A percentile compares a stretch with the other conserved stretches of the same genome.
These are phyloP conservation scores for Rhynchomys soricoides DNA, from an alignment of 2,113 vertebrate genomes.

Conservation along the genomic window DNA sequence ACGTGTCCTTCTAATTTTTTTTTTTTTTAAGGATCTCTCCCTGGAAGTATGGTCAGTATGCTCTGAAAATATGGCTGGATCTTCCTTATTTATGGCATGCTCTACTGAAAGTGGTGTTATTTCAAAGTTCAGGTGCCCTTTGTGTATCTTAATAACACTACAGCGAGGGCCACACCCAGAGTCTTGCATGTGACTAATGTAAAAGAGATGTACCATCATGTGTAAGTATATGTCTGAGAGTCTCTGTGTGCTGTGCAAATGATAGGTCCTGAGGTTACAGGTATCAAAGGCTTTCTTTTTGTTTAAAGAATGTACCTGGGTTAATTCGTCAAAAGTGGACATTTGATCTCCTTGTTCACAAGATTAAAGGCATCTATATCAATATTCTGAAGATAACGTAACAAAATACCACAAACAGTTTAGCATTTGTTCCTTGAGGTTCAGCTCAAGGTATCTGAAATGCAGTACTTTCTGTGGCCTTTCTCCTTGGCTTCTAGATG, in stretches of 20 bases:
- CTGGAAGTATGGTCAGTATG: neutral
- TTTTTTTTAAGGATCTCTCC: neutral
- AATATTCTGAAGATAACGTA: neutral
- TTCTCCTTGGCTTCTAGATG: neutral
- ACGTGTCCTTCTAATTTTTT: neutral
- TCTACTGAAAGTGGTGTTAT: neutral
- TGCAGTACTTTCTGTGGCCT: neutral
- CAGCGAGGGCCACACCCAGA: neutral
- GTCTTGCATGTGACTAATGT: neutral
- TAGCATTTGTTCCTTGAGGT: neutral
- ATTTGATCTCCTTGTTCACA: neutral
- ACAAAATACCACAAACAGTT: neutral
- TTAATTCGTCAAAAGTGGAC: neutral
- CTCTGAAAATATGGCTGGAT: neutral
- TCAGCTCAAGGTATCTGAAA: neutral
- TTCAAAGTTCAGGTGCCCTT: neutral
- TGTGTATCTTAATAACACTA: neutral
- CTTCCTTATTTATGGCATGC: neutral
- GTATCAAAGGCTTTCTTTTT: neutral
- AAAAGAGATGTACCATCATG: accelerated
- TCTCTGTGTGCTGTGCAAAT: neutral
- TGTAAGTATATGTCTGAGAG: accelerated
- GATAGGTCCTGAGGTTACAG: neutral
- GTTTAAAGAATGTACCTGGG: neutral
- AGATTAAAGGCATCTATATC: neutral